Percentiles rank a stretch among this genome's conserved stretches.
Conservation (phyloP, 2,113 vertebrate species). For the Phaetusa simplex region DNA sequence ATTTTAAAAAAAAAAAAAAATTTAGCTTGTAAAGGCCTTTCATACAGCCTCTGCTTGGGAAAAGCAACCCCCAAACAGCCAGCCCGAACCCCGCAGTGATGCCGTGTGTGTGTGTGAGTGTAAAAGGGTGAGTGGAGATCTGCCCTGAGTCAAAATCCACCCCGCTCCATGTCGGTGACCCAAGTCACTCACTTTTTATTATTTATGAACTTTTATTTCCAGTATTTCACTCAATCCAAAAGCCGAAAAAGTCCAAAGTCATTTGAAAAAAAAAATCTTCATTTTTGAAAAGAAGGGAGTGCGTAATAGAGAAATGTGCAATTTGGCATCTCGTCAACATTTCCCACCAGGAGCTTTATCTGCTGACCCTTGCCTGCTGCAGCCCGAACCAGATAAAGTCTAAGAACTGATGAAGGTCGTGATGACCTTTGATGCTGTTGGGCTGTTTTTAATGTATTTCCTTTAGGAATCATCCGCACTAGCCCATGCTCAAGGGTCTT, state of each 20-base stretch:
- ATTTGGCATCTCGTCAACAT: background rate
- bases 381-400: background rate
- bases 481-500: background rate
- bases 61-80: background rate
- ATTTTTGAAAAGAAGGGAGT: background rate
- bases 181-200: background rate
- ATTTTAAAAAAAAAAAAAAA: background rate
- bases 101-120: fast-evolving
- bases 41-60: background rate
- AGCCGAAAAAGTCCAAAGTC: background rate
- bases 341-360: background rate
- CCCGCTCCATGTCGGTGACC: background rate
- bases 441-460: background rate
- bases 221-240: background rate
- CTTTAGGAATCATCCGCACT: background rate
- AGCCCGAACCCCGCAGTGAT: background rate
- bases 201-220: background rate
- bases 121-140: background rate
- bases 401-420: background rate
- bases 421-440: background rate
- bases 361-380: background rate
- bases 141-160: background rate
- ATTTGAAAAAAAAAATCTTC: background rate
- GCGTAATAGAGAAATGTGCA: background rate
- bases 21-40: background rate